Conservation (phyloP, 92 coral and sea anemone species). For the Porites divaricata region DNA sequence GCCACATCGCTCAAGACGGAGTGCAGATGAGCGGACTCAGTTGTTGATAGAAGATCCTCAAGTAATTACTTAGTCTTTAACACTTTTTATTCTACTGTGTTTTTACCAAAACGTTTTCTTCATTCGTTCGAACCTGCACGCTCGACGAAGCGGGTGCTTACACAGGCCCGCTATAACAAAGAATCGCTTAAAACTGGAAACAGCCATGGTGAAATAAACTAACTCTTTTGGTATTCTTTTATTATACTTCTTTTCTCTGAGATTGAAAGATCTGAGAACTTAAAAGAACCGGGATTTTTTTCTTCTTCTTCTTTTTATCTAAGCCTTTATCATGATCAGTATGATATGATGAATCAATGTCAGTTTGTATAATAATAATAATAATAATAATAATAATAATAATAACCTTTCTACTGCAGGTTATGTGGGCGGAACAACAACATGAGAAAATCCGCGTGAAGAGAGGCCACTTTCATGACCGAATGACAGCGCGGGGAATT, state of each 20-base stretch:
- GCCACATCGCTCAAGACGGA: slow-evolving; percentile 87
- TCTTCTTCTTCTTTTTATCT: neutral
- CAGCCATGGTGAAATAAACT: too few relatives aligned
- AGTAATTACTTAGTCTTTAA: slow-evolving; percentile 26
- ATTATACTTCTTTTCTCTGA: too few relatives aligned
- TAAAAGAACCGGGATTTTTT: too few relatives aligned
- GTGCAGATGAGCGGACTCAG: slow-evolving; percentile 88
- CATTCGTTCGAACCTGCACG: neutral
- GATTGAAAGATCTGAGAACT: too few relatives aligned
- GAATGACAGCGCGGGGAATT: slow-evolving; percentile 86
- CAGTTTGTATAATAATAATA: slow-evolving; percentile 15
- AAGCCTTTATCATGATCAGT: slow-evolving; percentile 20
- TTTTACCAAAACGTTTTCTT: neutral
- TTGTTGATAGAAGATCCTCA: slow-evolving; percentile 68
- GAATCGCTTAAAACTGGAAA: too few relatives aligned
- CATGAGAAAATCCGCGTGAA: slow-evolving; percentile 92
- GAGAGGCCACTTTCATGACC: slow-evolving; percentile 92
- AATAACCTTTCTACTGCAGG: slow-evolving; percentile 45
- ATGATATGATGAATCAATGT: slow-evolving; percentile 25
- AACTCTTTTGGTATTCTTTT: too few relatives aligned
- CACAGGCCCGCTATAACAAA: too few relatives aligned
- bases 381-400: slow-evolving; percentile 15
- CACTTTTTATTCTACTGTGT: neutral
- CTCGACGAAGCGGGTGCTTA: neutral
- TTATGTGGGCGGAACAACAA: slow-evolving; percentile 95